Conservation (phyloP, 2,888 invertebrate species). For the Selenia dentaria region DNA sequence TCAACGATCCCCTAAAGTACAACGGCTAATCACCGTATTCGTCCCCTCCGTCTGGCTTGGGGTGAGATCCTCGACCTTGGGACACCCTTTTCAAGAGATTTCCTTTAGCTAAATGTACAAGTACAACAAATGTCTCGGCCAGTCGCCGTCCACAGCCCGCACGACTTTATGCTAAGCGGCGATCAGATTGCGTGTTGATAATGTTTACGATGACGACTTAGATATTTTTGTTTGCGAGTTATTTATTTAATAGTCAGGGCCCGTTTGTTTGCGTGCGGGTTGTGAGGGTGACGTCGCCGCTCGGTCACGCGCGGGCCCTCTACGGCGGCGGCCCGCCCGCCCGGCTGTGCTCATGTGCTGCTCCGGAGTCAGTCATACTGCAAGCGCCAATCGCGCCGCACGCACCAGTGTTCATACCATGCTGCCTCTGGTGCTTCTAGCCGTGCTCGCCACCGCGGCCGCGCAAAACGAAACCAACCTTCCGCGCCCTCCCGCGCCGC, state of each 20-base stretch:
- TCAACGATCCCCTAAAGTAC: constrained; percentile 3
- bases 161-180: constrained; percentile 25
- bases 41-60: constrained; percentile 69
- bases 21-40: constrained; percentile 16
- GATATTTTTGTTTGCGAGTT: constrained; percentile 36
- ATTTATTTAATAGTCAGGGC: constrained; percentile 44
- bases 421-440: constrained; percentile 58
- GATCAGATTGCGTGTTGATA: constrained; percentile 38
- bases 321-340: constrained; percentile 32
- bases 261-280: constrained; percentile 47
- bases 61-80: constrained; percentile 65
- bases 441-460: constrained; percentile 66
- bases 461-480: constrained; percentile 63
- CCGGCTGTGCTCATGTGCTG: constrained; percentile 37
- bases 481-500: constrained; percentile 56
- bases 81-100: constrained; percentile 42
- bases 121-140: constrained; percentile 4
- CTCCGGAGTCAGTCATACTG: constrained; percentile 64
- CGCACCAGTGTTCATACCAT: constrained; percentile 58
- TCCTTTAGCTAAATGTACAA: constrained; percentile 26
- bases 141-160: constrained; percentile 10
- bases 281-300: constrained; percentile 43
- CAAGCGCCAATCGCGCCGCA: constrained; percentile 66
- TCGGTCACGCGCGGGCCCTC: constrained; percentile 54
- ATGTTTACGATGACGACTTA: constrained; percentile 29